Percentiles rank a stretch among this genome's conserved stretches.
Conservation (phyloP, 2,888 invertebrate genomes). For the Gibbula magus region DNA sequence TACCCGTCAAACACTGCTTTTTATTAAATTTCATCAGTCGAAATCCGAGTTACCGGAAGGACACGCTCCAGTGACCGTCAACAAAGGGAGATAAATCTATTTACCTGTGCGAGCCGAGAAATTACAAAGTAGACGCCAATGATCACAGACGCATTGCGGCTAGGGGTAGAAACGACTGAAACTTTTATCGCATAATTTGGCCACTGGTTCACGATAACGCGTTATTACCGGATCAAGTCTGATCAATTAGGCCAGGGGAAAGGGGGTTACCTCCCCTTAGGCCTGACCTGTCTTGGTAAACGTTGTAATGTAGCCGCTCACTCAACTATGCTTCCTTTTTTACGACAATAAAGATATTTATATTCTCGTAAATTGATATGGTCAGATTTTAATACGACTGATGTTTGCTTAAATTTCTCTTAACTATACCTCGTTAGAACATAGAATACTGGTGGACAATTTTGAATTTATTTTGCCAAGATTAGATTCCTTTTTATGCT, state of each 20-base stretch:
- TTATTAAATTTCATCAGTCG: slow-evolving; percentile 8
- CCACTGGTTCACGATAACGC: background rate
- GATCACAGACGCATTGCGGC: background rate
- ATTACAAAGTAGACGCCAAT: slow-evolving; percentile 17
- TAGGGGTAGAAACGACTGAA: background rate
- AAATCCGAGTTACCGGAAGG: slow-evolving; percentile 10
- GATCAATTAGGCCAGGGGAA: slow-evolving; percentile 1
- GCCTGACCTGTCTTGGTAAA: too few species aligned
- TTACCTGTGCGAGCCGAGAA: slow-evolving; percentile 23
- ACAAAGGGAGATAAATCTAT: slow-evolving; percentile 24
- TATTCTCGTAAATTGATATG: too few species aligned
- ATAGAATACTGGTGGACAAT: too few species aligned
- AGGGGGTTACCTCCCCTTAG: background rate
- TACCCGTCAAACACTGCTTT: background rate
- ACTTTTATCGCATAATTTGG: slow-evolving; percentile 9
- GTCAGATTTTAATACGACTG: too few species aligned
- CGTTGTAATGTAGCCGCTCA: too few species aligned
- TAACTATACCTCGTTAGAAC: too few species aligned
- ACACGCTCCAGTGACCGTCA: background rate
- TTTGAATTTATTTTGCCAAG: too few species aligned
- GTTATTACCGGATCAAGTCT: slow-evolving; percentile 5
- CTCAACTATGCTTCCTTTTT: too few species aligned
- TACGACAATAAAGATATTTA: too few species aligned
- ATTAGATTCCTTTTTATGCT: too few species aligned
- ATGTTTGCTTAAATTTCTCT: too few species aligned